phyloP scores from a whole-genome alignment of 1,140 invertebrate genomes.

The Prorops nasuta region DNA sequence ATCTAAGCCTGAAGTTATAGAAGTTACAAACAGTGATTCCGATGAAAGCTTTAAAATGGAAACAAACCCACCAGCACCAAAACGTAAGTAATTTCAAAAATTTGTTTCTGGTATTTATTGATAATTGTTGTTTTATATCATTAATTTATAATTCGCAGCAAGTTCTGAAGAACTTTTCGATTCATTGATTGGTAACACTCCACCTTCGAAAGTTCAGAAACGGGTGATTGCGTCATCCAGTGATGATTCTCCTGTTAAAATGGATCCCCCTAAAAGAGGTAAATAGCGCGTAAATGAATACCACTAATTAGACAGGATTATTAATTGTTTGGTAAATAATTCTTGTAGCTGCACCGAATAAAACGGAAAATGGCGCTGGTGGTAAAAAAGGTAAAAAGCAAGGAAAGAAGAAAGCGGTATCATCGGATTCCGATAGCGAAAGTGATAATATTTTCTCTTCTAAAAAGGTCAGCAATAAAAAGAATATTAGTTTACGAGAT shows the following conservation, averaged over 20 bases:
- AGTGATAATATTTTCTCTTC: slow-evolving; percentile 20
- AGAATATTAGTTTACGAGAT: no score
- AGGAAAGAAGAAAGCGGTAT: slow-evolving; percentile 36
- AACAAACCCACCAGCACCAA: slow-evolving; percentile 35
- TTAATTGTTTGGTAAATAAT: slow-evolving; percentile 10
- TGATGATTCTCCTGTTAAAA: slow-evolving; percentile 36
- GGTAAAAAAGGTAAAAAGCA: slow-evolving; percentile 34
- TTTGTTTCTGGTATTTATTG: slow-evolving; percentile 1
- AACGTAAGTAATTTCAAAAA: slow-evolving; percentile 35
- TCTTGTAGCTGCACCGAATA: slow-evolving; percentile 35
- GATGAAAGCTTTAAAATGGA: slow-evolving; percentile 42
- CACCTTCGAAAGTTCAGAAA: slow-evolving; percentile 26
- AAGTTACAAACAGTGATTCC: slow-evolving; percentile 38
- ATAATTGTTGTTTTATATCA: slow-evolving; percentile 11
- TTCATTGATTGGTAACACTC: slow-evolving; percentile 42
- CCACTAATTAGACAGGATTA: no score
- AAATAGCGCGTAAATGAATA: slow-evolving; percentile 18
- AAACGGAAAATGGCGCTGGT: slow-evolving; percentile 42
- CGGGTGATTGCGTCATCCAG: slow-evolving; percentile 21
- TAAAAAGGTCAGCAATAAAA: no score
- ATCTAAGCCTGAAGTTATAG: background rate
- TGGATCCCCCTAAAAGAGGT: slow-evolving; percentile 35
- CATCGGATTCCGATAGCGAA: slow-evolving; percentile 40
- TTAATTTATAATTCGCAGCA: no score
- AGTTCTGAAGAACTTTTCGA: slow-evolving; percentile 52